Percentiles rank a stretch among this genome's conserved stretches.
These are phyloP conservation scores for Ctenochaetus hawaiiensis DNA, from an alignment of 2,797 vertebrate species.

Conservation along the genomic window DNA sequence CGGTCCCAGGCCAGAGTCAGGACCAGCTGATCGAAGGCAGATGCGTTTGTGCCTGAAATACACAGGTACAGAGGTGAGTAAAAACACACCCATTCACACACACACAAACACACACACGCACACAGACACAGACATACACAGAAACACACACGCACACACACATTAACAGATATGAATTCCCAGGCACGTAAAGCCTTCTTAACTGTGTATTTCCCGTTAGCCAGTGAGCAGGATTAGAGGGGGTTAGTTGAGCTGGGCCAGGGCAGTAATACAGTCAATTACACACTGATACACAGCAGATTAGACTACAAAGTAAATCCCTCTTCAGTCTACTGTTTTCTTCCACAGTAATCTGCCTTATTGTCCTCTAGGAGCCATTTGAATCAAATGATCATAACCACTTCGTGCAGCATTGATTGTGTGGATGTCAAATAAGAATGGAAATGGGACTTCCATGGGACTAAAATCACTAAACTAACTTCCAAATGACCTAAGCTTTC, in stretches of 20 bases:
- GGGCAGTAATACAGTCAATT: slow-evolving; percentile 65
- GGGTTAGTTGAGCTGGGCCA: slow-evolving; percentile 37
- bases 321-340: slow-evolving; percentile 43
- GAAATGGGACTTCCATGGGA: not conserved
- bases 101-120: not conserved
- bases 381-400: slow-evolving; percentile 35
- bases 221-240: slow-evolving; percentile 57
- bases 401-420: not conserved
- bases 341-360: slow-evolving; percentile 47
- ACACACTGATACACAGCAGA: slow-evolving; percentile 62
- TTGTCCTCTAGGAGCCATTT: slow-evolving; percentile 38
- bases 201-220: slow-evolving; percentile 48
- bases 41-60: slow-evolving; percentile 92
- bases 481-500: not conserved
- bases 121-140: slow-evolving; percentile 49
- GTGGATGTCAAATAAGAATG: not conserved
- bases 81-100: slow-evolving; percentile 9
- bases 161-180: slow-evolving; percentile 14
- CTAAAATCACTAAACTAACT: not conserved
- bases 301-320: slow-evolving; percentile 60
- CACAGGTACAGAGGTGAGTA: slow-evolving; percentile 24
- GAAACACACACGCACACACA: not conserved
- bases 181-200: slow-evolving; percentile 44
- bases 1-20: slow-evolving; percentile 98
- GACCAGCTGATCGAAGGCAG: slow-evolving; percentile 97